Evolutionary conservation across 2,797 vertebrate species (phyloP), one percentile per base, ranked within the genome.

Genomic region (Streptopelia turtur): DNA sequence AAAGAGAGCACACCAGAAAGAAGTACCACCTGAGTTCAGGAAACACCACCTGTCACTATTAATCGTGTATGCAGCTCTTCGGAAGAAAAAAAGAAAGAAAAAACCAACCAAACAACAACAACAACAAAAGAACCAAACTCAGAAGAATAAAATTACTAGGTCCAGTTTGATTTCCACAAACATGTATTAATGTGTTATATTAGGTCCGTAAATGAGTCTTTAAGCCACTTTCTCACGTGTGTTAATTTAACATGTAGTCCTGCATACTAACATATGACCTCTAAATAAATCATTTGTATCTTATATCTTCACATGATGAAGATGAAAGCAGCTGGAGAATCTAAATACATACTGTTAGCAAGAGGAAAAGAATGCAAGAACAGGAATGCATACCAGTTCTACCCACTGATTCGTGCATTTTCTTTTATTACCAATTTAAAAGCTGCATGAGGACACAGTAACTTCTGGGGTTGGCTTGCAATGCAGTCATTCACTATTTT

Each of bases 301-400:
- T 37, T 74, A 27, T 20, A 7, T 25, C 8, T 89, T 66, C 1
- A 1, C 7, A 9, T 11, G 9, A 65, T 52, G 35, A 63, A 37
- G 33, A 70, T 15, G 39, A 4, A 57, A 78, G 30, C 28, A 81
- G 21, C 8, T 39, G 43, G 13, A 65, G 8, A 65, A 57, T n/a
- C 8, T 27, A 74, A 81, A 81, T 16, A 30, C 1, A 15, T 27
- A 45, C 16, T 50, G 7, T 23, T 25, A 70, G 7, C 21, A 66
- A 74, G 45, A 63, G 7, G 4, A 61, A 70, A 78, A 75, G 23
- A 5, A 56, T 63, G 5, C 9, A 63, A 70, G 70, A 65, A 14
- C 0, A 6, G 75, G 35, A 71, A 68, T 30, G 6, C 1, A 4
- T 3, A 1, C 4, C 7, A 41, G 4, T 47, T 80, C 31, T 77